These are phyloP conservation scores for Oreocharis arfaki DNA, from an alignment of 2,113 vertebrate species.

Conservation along the genomic window DNA sequence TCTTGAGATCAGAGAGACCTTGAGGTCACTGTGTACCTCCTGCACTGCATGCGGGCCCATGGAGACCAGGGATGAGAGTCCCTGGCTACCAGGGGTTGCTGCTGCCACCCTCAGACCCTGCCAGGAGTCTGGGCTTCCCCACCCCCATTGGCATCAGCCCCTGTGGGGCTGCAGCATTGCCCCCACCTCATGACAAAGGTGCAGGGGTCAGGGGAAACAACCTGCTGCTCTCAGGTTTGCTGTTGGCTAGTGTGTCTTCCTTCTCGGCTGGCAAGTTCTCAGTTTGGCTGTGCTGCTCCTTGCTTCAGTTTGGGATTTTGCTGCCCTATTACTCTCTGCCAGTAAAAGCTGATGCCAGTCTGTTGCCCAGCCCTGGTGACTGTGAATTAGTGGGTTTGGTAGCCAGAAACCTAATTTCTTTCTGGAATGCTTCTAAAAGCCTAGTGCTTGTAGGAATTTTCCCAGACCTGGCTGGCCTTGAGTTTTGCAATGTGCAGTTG, in stretches of 20 bases:
- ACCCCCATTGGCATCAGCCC: neutral
- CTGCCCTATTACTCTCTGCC: neutral
- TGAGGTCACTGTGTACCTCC: neutral
- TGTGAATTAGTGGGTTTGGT: neutral
- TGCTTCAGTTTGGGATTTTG: neutral
- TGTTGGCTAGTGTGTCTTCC: neutral
- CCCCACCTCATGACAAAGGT: fast-evolving
- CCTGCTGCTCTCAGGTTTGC: neutral
- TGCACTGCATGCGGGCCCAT: neutral
- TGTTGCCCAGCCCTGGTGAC: neutral
- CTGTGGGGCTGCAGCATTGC: neutral
- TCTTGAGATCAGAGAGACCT: neutral
- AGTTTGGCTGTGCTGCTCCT: neutral
- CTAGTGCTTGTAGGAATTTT: neutral
- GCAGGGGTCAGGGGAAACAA: neutral
- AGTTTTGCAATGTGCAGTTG: neutral
- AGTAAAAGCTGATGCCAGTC: neutral
- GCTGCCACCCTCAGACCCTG: neutral
- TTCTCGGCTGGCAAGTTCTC: neutral
- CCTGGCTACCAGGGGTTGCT: neutral
- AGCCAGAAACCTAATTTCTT: neutral
- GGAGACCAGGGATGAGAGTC: neutral
- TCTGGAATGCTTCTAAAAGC: neutral
- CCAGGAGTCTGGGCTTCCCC: neutral
- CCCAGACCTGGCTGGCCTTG: neutral